These are phyloP conservation scores for Oxyteleia sp. DNA, from an alignment of 2,888 invertebrate species.

Conservation along the genomic window DNA sequence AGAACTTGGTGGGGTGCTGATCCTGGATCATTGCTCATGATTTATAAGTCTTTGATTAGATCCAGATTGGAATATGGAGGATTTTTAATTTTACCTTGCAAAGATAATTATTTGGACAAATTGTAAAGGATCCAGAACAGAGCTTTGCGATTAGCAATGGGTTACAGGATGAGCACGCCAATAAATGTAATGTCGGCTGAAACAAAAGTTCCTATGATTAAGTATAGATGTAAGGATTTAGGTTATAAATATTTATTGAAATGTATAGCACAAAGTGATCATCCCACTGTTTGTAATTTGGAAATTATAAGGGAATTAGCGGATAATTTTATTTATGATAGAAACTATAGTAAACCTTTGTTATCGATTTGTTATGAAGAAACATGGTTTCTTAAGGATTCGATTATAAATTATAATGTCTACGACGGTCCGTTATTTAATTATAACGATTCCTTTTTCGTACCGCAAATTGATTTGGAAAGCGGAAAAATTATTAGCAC, in stretches of 20 bases:
- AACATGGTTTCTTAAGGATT: constrained; percentile 9
- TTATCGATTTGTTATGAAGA: constrained; percentile 2
- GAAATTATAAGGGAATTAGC: constrained; percentile 1
- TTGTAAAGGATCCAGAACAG: constrained; percentile 34
- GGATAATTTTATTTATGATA: constrained; percentile 4
- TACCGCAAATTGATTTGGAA: not conserved
- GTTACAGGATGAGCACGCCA: constrained; percentile 54
- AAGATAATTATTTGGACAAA: constrained; percentile 20
- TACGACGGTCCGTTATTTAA: not conserved
- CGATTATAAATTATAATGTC: not conserved
- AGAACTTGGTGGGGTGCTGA: constrained; percentile 55
- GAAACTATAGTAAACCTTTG: constrained; percentile 14
- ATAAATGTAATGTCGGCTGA: constrained; percentile 58
- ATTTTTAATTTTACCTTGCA: constrained; percentile 22
- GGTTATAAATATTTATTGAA: constrained; percentile 40
- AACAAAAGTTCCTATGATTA: constrained; percentile 37
- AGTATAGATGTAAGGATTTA: constrained; percentile 34
- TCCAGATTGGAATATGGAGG: constrained; percentile 35
- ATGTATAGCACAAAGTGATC: constrained; percentile 6
- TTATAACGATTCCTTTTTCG: constrained; percentile 6
- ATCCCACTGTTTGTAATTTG: not conserved
- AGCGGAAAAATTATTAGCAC: not conserved
- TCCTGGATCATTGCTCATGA: not conserved
- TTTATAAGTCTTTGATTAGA: constrained; percentile 34
- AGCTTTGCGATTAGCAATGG: constrained; percentile 56